Conservation (phyloP, 2,797 vertebrate genomes). For the Mormyrus proboscirostris region DNA sequence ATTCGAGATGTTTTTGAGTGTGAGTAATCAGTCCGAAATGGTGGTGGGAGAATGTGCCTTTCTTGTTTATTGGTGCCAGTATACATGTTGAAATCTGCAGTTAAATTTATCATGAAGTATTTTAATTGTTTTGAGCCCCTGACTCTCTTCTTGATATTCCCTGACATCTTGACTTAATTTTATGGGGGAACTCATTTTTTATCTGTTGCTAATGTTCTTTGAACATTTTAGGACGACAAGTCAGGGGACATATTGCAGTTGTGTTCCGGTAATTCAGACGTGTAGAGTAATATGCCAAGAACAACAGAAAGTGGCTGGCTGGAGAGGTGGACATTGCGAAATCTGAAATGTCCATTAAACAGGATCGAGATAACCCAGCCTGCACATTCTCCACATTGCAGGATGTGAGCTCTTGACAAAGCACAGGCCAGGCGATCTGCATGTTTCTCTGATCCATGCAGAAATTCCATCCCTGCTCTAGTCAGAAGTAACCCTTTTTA, state of each 20-base stretch:
- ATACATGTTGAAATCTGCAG: not conserved
- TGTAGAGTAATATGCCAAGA: slow-evolving; percentile 1
- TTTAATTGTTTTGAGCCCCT: not conserved
- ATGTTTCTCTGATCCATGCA: not conserved
- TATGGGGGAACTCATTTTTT: not conserved
- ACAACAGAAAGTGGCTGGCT: not conserved
- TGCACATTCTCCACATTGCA: not conserved
- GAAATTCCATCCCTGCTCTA: not conserved
- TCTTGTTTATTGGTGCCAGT: not conserved
- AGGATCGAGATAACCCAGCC: not conserved
- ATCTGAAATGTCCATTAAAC: not conserved
- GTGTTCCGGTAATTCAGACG: not conserved
- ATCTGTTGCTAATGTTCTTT: not conserved
- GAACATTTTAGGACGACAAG: not conserved
- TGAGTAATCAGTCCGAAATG: not conserved
- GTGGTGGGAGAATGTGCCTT: not conserved
- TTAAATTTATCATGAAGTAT: not conserved
- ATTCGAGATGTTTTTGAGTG: not conserved
- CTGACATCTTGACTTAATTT: not conserved
- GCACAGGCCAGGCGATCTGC: not conserved
- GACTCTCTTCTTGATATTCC: not conserved
- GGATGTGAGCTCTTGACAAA: not conserved
- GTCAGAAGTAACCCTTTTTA: not conserved
- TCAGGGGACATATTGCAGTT: not conserved
- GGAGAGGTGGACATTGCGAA: not conserved